These are phyloP conservation scores for Gryon sp. DNA, from an alignment of 1,140 invertebrate genomes.

Conservation along the genomic window DNA sequence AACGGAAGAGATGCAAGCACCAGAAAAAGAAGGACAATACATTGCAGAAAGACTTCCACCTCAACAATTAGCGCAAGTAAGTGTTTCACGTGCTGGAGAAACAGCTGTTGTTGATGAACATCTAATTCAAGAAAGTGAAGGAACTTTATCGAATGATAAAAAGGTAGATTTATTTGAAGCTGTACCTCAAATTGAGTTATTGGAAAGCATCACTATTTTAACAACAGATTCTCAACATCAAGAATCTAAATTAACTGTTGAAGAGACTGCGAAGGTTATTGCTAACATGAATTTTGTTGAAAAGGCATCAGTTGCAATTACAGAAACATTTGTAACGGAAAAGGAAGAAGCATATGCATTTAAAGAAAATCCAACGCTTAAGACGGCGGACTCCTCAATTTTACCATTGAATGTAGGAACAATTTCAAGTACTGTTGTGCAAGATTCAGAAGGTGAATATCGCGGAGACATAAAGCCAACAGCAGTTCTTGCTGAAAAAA, in stretches of 20 bases:
- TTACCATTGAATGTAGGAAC: slow-evolving; percentile 81
- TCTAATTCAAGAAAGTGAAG: slow-evolving; percentile 83
- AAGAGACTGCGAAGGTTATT: slow-evolving; percentile 76
- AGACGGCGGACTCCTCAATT: slow-evolving; percentile 79
- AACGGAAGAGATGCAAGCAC: slow-evolving; percentile 82
- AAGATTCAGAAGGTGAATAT: slow-evolving; percentile 82
- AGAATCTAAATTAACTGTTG: slow-evolving; percentile 79
- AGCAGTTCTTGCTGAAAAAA: slow-evolving; percentile 78
- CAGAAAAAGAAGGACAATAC: slow-evolving; percentile 84
- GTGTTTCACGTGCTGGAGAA: slow-evolving; percentile 82
- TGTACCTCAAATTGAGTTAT: slow-evolving; percentile 80
- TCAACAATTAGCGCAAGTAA: slow-evolving; percentile 81
- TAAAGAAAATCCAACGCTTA: slow-evolving; percentile 74
- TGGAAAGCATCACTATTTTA: slow-evolving; percentile 82
- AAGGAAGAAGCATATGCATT: slow-evolving; percentile 80
- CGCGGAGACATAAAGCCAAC: slow-evolving; percentile 73
- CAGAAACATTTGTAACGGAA: slow-evolving; percentile 81
- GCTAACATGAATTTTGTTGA: slow-evolving; percentile 82
- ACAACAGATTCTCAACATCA: slow-evolving; percentile 82
- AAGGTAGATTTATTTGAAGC: slow-evolving; percentile 79
- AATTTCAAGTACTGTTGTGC: slow-evolving; percentile 78
- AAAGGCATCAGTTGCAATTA: slow-evolving; percentile 81
- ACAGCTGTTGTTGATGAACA: slow-evolving; percentile 82
- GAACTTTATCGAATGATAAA: slow-evolving; percentile 77
- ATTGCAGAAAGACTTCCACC: slow-evolving; percentile 79